Conservation (phyloP, 2,797 vertebrate species). For the Notolabrus celidotus region DNA sequence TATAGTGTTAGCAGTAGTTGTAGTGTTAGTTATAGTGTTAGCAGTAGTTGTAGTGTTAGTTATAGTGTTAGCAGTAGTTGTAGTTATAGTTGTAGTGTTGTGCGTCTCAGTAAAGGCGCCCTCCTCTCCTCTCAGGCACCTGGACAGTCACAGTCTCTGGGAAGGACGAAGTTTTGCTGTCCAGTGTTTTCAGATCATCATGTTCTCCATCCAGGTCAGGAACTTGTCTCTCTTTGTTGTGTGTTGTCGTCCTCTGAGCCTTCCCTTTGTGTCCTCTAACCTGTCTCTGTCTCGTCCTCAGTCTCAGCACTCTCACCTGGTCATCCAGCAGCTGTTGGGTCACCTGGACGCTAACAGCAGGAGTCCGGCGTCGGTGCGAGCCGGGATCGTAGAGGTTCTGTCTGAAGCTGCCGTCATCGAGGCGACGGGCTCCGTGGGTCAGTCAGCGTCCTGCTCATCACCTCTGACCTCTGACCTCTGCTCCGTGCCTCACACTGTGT, state of each 20-base stretch:
- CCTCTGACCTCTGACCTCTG: no score
- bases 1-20: no score
- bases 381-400: slow-evolving; percentile 92
- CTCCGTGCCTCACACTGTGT: no score
- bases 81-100: no score
- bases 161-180: slow-evolving; percentile 68
- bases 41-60: no score
- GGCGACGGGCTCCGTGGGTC: slow-evolving; percentile 91
- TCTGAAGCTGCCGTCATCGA: slow-evolving; percentile 91
- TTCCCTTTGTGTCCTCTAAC: no score
- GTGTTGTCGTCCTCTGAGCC: no score
- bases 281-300: slow-evolving; percentile 46
- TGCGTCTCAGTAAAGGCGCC: no score
- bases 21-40: no score
- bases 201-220: slow-evolving; percentile 75
- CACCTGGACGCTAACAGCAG: slow-evolving; percentile 92
- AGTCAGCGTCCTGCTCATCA: slow-evolving; percentile 70
- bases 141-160: slow-evolving; percentile 72
- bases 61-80: no score
- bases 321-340: slow-evolving; percentile 92
- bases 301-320: slow-evolving; percentile 93
- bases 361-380: slow-evolving; percentile 87
- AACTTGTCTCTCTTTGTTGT: no score
- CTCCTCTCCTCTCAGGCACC: slow-evolving; percentile 72
- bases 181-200: slow-evolving; percentile 74